Percentiles rank a stretch among this genome's conserved stretches.
Conservation (phyloP, 2,113 vertebrate species). For the Trichomycterus rosablanca region DNA sequence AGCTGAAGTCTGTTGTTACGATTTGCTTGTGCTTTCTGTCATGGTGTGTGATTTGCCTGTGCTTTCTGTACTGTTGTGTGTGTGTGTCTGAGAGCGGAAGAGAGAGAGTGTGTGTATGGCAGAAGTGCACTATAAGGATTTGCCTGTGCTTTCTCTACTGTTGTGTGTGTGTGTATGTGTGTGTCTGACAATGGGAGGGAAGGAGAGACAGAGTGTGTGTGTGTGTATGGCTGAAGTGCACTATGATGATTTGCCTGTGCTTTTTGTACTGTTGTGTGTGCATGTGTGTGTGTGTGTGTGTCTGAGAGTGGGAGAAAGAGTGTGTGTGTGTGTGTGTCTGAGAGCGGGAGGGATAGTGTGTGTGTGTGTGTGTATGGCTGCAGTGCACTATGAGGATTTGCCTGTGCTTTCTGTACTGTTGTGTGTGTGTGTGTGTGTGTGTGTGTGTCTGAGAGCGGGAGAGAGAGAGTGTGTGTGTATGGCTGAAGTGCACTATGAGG, state of each 20-base stretch:
- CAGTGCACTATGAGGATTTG: slow-evolving; percentile 19
- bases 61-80: no score
- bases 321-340: no score
- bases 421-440: slow-evolving; percentile 23
- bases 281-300: no score
- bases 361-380: neutral
- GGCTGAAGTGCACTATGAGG: slow-evolving; percentile 48
- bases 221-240: no score
- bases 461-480: neutral
- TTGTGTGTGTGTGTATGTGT: neutral
- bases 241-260: no score
- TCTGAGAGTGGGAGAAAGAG: no score
- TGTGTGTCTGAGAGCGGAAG: no score
- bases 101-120: neutral
- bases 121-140: slow-evolving; percentile 16
- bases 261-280: no score
- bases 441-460: no score
- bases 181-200: neutral
- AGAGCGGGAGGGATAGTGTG: neutral
- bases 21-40: no score
- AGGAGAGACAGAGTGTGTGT: neutral
- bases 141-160: neutral
- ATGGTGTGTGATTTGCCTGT: no score
- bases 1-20: no score
- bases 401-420: neutral